Conservation (phyloP, 1,140 invertebrate species). For the Aporrectodea caliginosa region DNA sequence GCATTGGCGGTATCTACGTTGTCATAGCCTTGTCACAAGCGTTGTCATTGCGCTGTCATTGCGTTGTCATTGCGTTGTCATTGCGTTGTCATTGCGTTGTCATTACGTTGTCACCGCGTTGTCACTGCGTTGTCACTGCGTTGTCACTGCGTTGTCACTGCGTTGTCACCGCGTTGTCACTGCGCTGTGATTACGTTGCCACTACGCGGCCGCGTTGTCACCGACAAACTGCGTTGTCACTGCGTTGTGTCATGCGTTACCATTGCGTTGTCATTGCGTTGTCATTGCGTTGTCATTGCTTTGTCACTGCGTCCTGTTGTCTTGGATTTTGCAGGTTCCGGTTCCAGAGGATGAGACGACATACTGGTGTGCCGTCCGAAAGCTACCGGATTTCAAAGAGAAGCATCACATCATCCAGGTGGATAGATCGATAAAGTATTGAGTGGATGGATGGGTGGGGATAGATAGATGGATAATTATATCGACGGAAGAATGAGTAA, state of each 20-base stretch:
- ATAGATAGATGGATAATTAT: neutral
- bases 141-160: too few relatives aligned
- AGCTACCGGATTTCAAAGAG: constrained; percentile 63
- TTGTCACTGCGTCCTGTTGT: constrained; percentile 20
- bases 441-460: constrained; percentile 77
- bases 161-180: too few relatives aligned
- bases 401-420: constrained; percentile 84
- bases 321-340: constrained; percentile 59
- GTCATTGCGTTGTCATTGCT: constrained; percentile 4
- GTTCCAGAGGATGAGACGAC: constrained; percentile 86
- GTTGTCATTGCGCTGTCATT: too few relatives aligned
- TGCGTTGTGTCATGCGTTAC: too few relatives aligned
- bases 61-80: too few relatives aligned
- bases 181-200: too few relatives aligned
- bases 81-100: too few relatives aligned
- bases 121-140: too few relatives aligned
- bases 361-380: constrained; percentile 89
- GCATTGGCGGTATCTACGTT: neutral
- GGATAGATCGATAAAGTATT: constrained; percentile 42
- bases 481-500: neutral
- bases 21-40: neutral
- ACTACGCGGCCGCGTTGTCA: too few relatives aligned
- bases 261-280: too few relatives aligned
- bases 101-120: too few relatives aligned
- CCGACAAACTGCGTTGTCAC: too few relatives aligned